phyloP scores from a whole-genome alignment of 2,113 vertebrate genomes.

The Gavia stellata region DNA sequence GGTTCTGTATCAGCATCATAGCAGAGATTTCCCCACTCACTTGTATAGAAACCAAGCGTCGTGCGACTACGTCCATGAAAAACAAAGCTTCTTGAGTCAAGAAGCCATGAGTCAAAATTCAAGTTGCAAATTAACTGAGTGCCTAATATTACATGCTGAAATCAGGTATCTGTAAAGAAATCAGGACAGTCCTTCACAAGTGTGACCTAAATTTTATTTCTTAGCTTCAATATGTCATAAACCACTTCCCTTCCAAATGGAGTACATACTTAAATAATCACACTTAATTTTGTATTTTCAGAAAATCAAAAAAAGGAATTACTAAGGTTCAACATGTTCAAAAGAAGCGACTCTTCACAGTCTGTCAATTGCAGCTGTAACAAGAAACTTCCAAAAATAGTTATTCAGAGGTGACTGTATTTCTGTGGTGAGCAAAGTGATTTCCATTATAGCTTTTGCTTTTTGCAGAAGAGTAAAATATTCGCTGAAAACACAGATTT shows the following conservation, averaged over 20 bases:
- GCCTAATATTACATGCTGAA: not conserved
- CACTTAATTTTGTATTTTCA: constrained; percentile 31
- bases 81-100: constrained; percentile 11
- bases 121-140: not conserved
- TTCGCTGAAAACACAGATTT: not conserved
- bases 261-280: constrained; percentile 24
- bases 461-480: not conserved
- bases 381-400: constrained; percentile 29
- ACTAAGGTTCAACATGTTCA: not conserved
- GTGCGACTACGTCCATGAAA: not conserved
- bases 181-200: not conserved
- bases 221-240: not conserved
- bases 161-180: constrained; percentile 18
- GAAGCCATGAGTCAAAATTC: constrained; percentile 12
- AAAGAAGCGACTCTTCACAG: not conserved
- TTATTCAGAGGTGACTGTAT: constrained; percentile 11
- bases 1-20: not conserved
- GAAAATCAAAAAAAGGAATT: not conserved
- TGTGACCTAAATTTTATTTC: constrained; percentile 32
- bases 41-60: fast-evolving
- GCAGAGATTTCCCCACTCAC: not conserved
- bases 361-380: constrained; percentile 32
- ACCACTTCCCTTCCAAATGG: not conserved
- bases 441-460: not conserved
- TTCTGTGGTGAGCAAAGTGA: constrained; percentile 12